Evolutionary conservation across 1,140 invertebrate species (phyloP).

Genomic region (Drosophila murphyi): DNA sequence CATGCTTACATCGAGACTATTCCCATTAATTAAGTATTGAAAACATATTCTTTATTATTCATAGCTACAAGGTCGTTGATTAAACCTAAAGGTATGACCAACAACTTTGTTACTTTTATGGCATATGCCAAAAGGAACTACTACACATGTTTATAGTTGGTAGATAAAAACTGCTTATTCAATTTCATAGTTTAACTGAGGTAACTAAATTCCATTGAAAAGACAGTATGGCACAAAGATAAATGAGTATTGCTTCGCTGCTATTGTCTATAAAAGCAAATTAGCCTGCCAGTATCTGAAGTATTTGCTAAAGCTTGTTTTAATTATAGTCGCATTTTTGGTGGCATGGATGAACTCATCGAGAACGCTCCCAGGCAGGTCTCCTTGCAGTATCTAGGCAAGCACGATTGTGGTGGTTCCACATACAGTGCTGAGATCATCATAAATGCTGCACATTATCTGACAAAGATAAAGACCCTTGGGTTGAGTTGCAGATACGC

Average conservation of each 20-base stretch:
- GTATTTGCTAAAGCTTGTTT: constrained; percentile 1
- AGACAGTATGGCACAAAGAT: not conserved
- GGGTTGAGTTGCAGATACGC: not conserved
- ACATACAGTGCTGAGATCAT: constrained; percentile 85
- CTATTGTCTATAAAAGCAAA: constrained; percentile 8
- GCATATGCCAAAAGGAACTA: no score
- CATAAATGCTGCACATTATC: constrained; percentile 87
- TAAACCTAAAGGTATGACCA: no score
- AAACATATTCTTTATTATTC: no score
- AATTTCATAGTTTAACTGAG: not conserved
- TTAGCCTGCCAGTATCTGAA: not conserved
- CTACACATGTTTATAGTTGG: no score
- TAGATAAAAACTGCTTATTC: no score
- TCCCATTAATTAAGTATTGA: no score
- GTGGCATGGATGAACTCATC: constrained; percentile 68
- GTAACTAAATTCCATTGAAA: not conserved
- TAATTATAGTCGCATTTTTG: constrained; percentile 23
- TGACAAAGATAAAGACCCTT: accelerated
- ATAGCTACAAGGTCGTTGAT: no score
- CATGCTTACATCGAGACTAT: no score
- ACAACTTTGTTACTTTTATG: no score
- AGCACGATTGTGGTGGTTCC: constrained; percentile 86
- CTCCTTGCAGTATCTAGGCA: constrained; percentile 83
- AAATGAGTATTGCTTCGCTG: not conserved
- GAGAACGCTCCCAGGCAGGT: constrained; percentile 86